Conservation (phyloP, 2,888 invertebrate species). For the Sarcophaga subvicina region DNA sequence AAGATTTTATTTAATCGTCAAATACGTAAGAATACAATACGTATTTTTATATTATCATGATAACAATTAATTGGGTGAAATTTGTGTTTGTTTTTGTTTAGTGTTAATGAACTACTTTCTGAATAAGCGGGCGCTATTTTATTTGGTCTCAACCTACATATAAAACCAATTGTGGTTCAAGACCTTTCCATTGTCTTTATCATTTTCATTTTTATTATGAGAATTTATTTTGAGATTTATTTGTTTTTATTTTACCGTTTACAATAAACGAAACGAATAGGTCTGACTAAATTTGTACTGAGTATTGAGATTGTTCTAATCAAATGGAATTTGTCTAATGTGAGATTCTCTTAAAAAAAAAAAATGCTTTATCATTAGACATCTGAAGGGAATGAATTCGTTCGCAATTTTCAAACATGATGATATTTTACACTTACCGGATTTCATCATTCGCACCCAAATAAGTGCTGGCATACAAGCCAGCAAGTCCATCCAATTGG, state of each 20-base stretch:
- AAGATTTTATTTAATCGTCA: too few relatives aligned
- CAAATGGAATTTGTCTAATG: too few relatives aligned
- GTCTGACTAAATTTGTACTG: too few relatives aligned
- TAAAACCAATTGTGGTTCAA: not conserved
- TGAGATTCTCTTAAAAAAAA: too few relatives aligned
- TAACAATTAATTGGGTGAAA: not conserved
- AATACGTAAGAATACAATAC: too few relatives aligned
- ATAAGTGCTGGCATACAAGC: constrained; percentile 88
- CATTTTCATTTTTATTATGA: not conserved
- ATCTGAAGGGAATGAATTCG: not conserved
- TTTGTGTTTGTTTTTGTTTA: not conserved
- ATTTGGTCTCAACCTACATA: not conserved
- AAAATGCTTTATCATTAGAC: not conserved
- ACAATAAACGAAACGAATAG: too few relatives aligned
- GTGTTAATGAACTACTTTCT: not conserved
- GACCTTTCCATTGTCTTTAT: not conserved
- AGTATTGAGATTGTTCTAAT: too few relatives aligned
- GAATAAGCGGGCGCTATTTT: not conserved
- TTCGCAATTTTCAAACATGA: not conserved
- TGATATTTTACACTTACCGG: constrained; percentile 81
- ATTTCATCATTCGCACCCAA: constrained; percentile 77
- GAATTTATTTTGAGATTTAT: not conserved
- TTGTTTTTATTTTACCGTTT: not conserved
- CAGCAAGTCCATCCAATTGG: constrained; percentile 86
- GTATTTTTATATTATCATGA: not conserved